Conservation (phyloP, 2,797 vertebrate genomes). For the Heliangelus exortis region DNA sequence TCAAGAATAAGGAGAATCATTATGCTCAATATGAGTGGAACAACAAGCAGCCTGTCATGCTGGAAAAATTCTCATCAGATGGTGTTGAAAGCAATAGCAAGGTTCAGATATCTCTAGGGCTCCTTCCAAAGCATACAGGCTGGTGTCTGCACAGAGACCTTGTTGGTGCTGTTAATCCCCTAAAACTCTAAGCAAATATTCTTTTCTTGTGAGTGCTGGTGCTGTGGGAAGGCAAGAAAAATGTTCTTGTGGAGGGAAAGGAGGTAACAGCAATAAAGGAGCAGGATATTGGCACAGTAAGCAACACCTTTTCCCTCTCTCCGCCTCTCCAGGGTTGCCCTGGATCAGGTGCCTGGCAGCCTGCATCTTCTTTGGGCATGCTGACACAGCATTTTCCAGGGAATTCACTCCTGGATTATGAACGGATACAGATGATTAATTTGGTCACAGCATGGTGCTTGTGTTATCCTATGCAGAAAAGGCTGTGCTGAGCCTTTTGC, state of each 20-base stretch:
- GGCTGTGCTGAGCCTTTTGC: neutral
- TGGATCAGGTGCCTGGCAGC: neutral
- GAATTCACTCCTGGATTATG: neutral
- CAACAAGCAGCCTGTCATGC: neutral
- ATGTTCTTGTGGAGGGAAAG: neutral
- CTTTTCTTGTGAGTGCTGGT: neutral
- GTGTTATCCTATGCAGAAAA: neutral
- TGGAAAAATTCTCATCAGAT: neutral
- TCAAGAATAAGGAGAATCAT: neutral
- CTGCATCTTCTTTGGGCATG: rapidly evolving
- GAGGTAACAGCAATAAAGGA: neutral
- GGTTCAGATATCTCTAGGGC: neutral
- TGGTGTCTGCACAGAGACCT: neutral
- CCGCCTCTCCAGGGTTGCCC: neutral
- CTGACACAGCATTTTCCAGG: neutral
- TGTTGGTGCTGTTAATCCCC: neutral
- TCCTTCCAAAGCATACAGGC: neutral
- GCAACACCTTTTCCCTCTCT: neutral
- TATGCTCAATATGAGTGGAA: neutral
- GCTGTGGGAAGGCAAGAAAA: neutral
- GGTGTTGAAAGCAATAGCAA: neutral
- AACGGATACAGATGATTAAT: neutral
- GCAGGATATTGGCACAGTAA: neutral
- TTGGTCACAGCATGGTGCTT: neutral
- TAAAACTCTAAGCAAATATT: constrained; percentile 24